phyloP scores from a whole-genome alignment of 2,888 invertebrate genomes.

The Ctena decussata region DNA sequence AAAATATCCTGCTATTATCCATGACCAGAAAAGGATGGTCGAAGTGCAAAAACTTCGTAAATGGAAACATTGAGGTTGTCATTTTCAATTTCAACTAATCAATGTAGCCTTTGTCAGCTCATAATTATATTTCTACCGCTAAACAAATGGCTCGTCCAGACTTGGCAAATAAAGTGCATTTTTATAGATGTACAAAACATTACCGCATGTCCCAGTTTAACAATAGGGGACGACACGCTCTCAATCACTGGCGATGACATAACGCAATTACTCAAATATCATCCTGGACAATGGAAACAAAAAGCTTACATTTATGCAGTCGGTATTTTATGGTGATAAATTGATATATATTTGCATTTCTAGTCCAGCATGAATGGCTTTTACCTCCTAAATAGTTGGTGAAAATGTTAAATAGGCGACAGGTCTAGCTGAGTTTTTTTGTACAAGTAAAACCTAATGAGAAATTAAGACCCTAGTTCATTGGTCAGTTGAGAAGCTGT shows the following conservation, averaged over 20 bases:
- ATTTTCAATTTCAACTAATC: background rate
- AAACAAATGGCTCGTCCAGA: slow-evolving; percentile 6
- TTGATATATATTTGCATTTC: slow-evolving; percentile 65
- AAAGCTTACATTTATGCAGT: slow-evolving; percentile 51
- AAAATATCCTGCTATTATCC: background rate
- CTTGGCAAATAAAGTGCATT: background rate
- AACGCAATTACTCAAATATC: slow-evolving; percentile 27
- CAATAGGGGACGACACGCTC: background rate
- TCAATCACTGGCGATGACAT: slow-evolving; percentile 26
- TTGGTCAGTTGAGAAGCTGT: no score
- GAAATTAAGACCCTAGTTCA: no score
- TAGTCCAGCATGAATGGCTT: slow-evolving; percentile 14
- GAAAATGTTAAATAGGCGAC: no score
- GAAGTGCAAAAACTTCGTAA: background rate
- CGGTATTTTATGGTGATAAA: slow-evolving; percentile 64
- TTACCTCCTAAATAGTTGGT: no score
- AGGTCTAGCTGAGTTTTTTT: no score
- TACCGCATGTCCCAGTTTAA: background rate
- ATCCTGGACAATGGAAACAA: slow-evolving; percentile 53
- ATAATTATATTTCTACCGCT: background rate
- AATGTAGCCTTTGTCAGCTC: background rate
- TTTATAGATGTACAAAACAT: background rate
- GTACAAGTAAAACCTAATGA: no score
- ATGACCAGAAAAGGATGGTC: background rate
- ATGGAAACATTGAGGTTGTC: background rate